These are phyloP conservation scores for Gastracanthus pulcherrimus DNA, from an alignment of 2,888 invertebrate species.

Conservation along the genomic window DNA sequence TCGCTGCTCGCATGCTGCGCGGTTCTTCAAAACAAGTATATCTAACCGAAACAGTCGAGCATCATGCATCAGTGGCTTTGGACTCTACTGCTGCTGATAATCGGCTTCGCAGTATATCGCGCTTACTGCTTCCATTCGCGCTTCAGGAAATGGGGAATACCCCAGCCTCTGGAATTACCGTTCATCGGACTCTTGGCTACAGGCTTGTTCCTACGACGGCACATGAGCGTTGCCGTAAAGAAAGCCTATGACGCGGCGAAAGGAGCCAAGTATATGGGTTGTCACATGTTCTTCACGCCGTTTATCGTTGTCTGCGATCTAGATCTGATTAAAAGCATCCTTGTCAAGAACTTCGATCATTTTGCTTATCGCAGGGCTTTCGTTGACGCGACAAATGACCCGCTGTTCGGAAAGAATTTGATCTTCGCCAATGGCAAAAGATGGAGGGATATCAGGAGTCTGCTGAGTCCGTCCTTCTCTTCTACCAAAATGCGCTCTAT, in stretches of 20 bases:
- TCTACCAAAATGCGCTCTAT: slow-evolving; percentile 63
- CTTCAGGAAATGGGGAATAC: neutral
- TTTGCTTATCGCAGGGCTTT: slow-evolving; percentile 66
- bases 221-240: neutral
- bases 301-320: slow-evolving; percentile 40
- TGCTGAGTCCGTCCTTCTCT: slow-evolving; percentile 64
- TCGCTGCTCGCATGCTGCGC: too few species aligned
- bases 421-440: slow-evolving; percentile 63
- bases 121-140: neutral
- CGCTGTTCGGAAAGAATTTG: slow-evolving; percentile 65
- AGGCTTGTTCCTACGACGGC: neutral
- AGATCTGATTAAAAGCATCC: slow-evolving; percentile 50
- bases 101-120: neutral
- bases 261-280: slow-evolving; percentile 38
- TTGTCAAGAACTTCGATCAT: slow-evolving; percentile 49
- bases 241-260: neutral
- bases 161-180: neutral
- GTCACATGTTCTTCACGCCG: slow-evolving; percentile 35
- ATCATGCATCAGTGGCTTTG: neutral
- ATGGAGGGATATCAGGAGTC: slow-evolving; percentile 61
- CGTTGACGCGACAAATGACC: slow-evolving; percentile 60
- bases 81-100: neutral
- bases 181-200: neutral
- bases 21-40: too few species aligned
- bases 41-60: too few species aligned